Evolutionary conservation across 2,888 invertebrate genomes (phyloP), one percentile per base, ranked within the genome.

Genomic region (Lypha dubia): DNA sequence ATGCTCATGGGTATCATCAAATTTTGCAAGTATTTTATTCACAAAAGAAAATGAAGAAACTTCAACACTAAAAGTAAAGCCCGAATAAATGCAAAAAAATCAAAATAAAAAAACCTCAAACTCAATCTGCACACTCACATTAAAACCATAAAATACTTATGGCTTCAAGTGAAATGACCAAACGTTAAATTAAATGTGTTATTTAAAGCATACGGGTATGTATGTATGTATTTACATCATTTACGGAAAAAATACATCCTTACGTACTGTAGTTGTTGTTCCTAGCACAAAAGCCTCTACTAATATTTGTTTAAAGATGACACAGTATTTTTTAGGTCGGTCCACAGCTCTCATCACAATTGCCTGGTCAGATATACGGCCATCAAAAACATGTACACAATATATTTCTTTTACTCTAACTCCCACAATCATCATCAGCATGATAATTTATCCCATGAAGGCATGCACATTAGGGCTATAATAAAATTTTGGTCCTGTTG

Each of bases 1-100:
- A 88, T 87, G 87, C 89, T 86, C 89, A 77, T 62, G 89, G 88
- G 89, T 89, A 88, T 89, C 88, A 87, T 88, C 88, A 88, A 89
- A 88, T 79, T 74, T 75, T 63, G 77, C 73, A 70, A 63, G 58
- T 74, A 22, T 79, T 83, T 49, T 63, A 38, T 17, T 35, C 75
- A 53, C 28, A 60, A 41, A 44, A 51, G n/a, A 17, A 49, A 17
- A 46, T 4, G n/a, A 49, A 49, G 15, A 49, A 8, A 17, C 7
- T 15, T 4, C n/a, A 6, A 58, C 38, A 24, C 44, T 13, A 35
- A 51, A 65, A 76, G 51, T 35, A 75, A 41, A 49, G 60, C 46
- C 35, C 11, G 11, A 53, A 53, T 11, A 62, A 53, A 22, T 53
- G 41, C 53, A 51, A 65, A 51, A 44, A 65, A 56, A 28, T n/a